These are phyloP conservation scores for Hyles vespertilio DNA, from an alignment of 1,140 invertebrate genomes.

Conservation along the genomic window DNA sequence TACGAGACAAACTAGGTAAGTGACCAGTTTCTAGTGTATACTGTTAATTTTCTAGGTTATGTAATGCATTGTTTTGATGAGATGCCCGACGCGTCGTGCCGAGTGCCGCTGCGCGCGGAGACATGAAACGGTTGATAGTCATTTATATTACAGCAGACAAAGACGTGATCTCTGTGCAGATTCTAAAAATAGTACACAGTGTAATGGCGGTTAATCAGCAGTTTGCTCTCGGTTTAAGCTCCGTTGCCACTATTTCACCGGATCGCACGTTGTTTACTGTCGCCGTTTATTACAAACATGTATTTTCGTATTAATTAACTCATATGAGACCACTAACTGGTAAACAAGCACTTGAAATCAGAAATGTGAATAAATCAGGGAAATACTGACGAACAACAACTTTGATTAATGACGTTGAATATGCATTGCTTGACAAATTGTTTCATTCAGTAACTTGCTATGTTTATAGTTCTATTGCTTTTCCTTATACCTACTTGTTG, in stretches of 20 bases:
- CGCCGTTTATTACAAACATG: conserved; percentile 19
- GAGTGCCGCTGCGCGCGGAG: conserved; percentile 16
- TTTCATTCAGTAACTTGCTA: too few relatives aligned
- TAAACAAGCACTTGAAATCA: conserved; percentile 18
- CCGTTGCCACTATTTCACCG: conserved; percentile 24
- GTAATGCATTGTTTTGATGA: conserved; percentile 45
- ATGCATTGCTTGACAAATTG: conserved; percentile 3
- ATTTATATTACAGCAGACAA: conserved; percentile 67
- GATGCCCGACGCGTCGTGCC: conserved; percentile 17
- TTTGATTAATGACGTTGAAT: too few relatives aligned
- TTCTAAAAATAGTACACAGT: conserved; percentile 64
- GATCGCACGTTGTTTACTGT: conserved; percentile 19
- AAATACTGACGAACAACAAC: too few relatives aligned
- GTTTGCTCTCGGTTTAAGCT: conserved; percentile 53
- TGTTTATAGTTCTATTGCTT: too few relatives aligned
- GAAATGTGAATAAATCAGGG: too few relatives aligned
- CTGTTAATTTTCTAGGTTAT: conserved; percentile 47
- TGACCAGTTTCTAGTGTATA: conserved; percentile 19
- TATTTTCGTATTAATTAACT: conserved; percentile 8
- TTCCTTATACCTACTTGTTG: too few relatives aligned
- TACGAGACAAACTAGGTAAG: conserved; percentile 47
- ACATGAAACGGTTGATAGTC: conserved; percentile 42
- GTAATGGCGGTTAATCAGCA: conserved; percentile 70
- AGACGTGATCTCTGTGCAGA: conserved; percentile 66
- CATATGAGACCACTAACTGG: neutral